Evolutionary conservation across 2,113 vertebrate genomes (phyloP).

Genomic region (Junco hyemalis): DNA sequence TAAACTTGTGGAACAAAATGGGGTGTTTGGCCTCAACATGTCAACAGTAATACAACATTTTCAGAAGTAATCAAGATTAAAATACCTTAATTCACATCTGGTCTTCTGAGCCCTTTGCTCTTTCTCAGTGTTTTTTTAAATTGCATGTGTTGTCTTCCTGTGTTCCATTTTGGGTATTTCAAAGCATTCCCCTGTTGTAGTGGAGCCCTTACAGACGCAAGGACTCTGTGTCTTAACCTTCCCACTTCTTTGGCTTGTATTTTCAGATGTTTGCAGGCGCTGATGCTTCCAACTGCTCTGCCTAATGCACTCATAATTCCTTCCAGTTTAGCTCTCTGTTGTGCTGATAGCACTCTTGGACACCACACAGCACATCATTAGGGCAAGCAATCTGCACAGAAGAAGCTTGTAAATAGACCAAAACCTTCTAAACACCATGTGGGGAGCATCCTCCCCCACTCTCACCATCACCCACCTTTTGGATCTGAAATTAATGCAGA

Average conservation of each 20-base stretch:
- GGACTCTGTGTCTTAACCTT: not conserved
- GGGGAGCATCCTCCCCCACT: not conserved
- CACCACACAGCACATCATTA: not conserved
- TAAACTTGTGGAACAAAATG: not conserved
- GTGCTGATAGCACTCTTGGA: slow-evolving; percentile 2
- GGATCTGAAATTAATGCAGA: not conserved
- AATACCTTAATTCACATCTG: not conserved
- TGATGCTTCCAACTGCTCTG: not conserved
- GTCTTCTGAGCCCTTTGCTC: not conserved
- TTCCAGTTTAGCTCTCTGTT: not conserved
- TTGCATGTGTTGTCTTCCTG: not conserved
- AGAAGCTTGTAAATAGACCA: not conserved
- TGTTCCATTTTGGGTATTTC: not conserved
- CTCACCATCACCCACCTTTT: not conserved
- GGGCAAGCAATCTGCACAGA: not conserved
- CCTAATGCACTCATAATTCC: not conserved
- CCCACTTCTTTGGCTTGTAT: not conserved
- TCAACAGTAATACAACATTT: not conserved
- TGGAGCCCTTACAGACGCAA: not conserved
- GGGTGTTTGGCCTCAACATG: not conserved
- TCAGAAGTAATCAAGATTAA: not conserved
- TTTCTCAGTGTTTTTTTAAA: not conserved
- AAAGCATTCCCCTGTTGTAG: not conserved
- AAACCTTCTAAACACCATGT: not conserved
- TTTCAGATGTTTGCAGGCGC: not conserved